Evolutionary conservation across 1,140 invertebrate genomes (phyloP), one percentile per base, ranked within the genome.

Genomic region (Drepana arcuata): DNA sequence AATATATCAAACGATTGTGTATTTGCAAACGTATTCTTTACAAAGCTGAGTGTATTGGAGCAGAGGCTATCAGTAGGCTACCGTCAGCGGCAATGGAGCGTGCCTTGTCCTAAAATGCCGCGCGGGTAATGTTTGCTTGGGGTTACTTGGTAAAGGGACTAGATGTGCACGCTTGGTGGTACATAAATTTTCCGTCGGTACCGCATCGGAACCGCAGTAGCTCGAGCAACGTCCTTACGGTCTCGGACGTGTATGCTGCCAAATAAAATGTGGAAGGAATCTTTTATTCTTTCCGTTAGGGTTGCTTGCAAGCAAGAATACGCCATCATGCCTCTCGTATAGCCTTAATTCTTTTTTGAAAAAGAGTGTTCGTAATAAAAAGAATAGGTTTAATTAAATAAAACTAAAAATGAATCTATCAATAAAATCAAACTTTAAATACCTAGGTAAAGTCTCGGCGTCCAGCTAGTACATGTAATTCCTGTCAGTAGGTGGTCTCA

Each of bases 111-210:
- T 44, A 45, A 59, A 60, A 59, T 43, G 54, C 38, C 49, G 38
- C 16, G 30, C 25, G 54, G 42, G 35, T 45, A 41, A 57, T 58
- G 44, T 57, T 55, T 51, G 48, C 39, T 47, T 30, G 37, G 43
- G 27, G 51, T 54, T 28, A 40, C 59, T 46, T 33, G 50, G 61
- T 68, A 59, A 41, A 50, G 37, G 41, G 48, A 49, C 47, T 50
- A 63, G 63, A 60, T 56, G 66, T 71, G 67, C 61, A 69, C 65
- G 62, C 66, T 68, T 64, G 64, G 56, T 67, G 67, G 60, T 69
- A 67, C 59, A 80, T 78, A 75, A 80, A 80, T 80, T 77, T 74
- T 70, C 51, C 49, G 69, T 40, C 34, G 54, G 62, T 72, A 64
- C 67, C 69, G 73, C 69, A 78, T 64, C 57, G 66, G 56, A 64